Base-by-base conservation (phyloP, 2,888 invertebrate genomes). In the Aproaerema taeniolella region DNA sequence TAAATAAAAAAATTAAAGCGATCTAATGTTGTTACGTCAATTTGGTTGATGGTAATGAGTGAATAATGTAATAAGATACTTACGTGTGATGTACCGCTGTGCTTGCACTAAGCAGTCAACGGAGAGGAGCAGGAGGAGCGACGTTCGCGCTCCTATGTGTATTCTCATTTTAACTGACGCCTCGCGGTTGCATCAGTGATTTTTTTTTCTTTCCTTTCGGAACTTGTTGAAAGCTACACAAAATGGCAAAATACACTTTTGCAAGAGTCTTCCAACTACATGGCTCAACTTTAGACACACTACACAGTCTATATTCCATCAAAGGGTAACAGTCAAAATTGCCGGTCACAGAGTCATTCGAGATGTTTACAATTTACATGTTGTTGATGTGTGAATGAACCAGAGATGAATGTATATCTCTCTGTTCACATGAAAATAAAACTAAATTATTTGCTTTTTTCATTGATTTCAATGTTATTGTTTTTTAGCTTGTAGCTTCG, bases 61-160 rank as follows among this genome's bases (percentile, higher is more conserved):
- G n/a, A n/a, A 20, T 20, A 20, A 20, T 20, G 20, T 8, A 20
- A 20, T n/a, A 20, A 20, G 20, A 51, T 77, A 81, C 81, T 80
- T 63, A 81, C 81, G 72, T 49, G 41, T 52, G 44, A 69, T 45
- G 47, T 47, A 51, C 30, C 35, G 41, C 45, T 79, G 74, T 6
- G 67, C 58, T 25, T 58, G 58, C 10, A 59, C 59, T 31, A 57
- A 47, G 25, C 49, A 39, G 17, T 61, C 31, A 31, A 56, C 44
- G n/a, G 52, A 42, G 25, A 53, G 46, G 16, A 64, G 49, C 39
- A 75, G 47, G 4, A 74, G 52, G 33, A 79, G 61, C 65, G 66
- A 64, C 63, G 64, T 40, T 39, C 54, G 50, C 41, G 66, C 64
- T 72, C 71, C 65, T 52, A 52, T 66, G 46, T 59, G 49, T 53